phyloP scores from a whole-genome alignment of 2,797 vertebrate species.

The Ptychadena robeensis region DNA sequence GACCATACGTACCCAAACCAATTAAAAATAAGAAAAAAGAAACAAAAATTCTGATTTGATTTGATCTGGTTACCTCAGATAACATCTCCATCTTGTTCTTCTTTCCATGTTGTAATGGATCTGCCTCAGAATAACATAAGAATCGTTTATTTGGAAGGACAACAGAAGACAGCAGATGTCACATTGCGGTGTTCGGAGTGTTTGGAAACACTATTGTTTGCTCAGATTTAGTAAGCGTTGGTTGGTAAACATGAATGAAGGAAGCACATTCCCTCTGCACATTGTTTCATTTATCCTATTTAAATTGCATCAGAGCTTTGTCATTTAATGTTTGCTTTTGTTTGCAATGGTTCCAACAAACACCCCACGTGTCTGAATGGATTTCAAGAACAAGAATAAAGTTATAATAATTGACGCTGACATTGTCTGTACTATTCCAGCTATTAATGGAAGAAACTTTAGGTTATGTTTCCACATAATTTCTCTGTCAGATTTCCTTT shows the following conservation, averaged over 20 bases:
- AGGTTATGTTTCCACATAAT: too few species aligned
- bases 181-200: conserved; percentile 21
- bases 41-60: background rate
- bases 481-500: too few species aligned
- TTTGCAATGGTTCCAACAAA: conserved; percentile 17
- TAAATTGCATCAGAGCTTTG: conserved; percentile 38
- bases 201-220: conserved; percentile 48
- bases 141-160: conserved; percentile 25
- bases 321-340: conserved; percentile 31
- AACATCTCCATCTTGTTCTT: background rate
- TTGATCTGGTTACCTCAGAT: background rate
- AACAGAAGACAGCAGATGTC: conserved; percentile 25
- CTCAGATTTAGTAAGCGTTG: conserved; percentile 51
- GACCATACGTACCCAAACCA: too few species aligned
- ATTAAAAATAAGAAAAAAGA: too few species aligned
- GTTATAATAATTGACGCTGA: conserved; percentile 22
- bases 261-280: conserved; percentile 37
- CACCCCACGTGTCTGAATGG: conserved; percentile 1
- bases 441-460: too few species aligned
- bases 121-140: background rate
- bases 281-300: conserved; percentile 41
- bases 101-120: background rate
- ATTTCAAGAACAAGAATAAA: conserved; percentile 16
- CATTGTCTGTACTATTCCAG: conserved; percentile 9
- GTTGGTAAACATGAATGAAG: conserved; percentile 53